These are phyloP conservation scores for Cavia porcellus DNA, from an alignment of 2,113 vertebrate species.

Conservation along the genomic window DNA sequence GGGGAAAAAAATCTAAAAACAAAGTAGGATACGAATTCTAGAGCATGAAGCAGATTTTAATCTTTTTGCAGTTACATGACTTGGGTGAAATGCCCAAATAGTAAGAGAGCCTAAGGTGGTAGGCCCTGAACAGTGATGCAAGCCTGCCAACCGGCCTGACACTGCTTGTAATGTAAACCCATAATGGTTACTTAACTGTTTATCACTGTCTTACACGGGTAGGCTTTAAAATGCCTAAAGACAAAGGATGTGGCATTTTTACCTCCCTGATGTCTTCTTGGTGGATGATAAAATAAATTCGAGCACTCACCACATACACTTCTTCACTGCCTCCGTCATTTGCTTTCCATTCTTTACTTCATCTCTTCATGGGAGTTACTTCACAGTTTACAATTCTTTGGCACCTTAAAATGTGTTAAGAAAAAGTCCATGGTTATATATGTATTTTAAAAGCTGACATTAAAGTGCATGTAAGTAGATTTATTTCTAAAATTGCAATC, in stretches of 20 bases:
- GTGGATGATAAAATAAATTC: conserved; percentile 78
- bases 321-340: conserved; percentile 87
- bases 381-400: conserved; percentile 90
- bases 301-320: conserved; percentile 88
- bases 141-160: conserved; percentile 78
- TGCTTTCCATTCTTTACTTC: conserved; percentile 87
- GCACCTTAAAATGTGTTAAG: conserved; percentile 85
- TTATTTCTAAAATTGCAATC: conserved; percentile 66
- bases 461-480: conserved; percentile 74
- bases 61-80: conserved; percentile 54
- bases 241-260: conserved; percentile 69
- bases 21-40: conserved; percentile 77
- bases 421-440: conserved; percentile 75
- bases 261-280: conserved; percentile 76
- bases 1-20: conserved; percentile 82
- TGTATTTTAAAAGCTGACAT: conserved; percentile 77
- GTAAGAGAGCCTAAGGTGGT: conserved; percentile 77
- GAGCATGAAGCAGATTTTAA: conserved; percentile 77
- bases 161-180: conserved; percentile 70
- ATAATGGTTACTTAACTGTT: conserved; percentile 66
- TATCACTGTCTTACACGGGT: conserved; percentile 50
- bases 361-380: conserved; percentile 90
- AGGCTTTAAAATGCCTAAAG: conserved; percentile 64
- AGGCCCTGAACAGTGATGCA: conserved; percentile 61
- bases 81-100: conserved; percentile 76